Evolutionary conservation across 2,797 vertebrate species (phyloP), one percentile per base, ranked within the genome.

Genomic region (Dermochelys coriacea): DNA sequence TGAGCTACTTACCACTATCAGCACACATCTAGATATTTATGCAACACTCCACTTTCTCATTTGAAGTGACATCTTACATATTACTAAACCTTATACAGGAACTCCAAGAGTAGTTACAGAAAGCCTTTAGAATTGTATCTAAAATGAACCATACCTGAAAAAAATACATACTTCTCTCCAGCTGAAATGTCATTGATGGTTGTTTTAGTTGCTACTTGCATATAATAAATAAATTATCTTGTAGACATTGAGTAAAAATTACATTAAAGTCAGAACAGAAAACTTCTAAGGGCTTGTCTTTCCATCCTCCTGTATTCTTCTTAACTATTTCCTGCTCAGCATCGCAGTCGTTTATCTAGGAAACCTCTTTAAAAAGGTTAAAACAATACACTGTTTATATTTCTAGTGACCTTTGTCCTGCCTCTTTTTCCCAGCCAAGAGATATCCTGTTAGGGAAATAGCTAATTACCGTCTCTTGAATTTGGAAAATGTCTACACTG

Each of bases 401-500:
- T 96, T 91, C 86, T 85, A 88, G 79, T 93, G 83, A 93, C 80
- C 79, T 27, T 80, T 93, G n/a, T 92, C 93, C 93, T 88, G 80
- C 82, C 34, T 93, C 41, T 86, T 88, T 29, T 71, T 85, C 80
- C 85, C 89, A 74, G 80, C 89, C 90, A 95, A 86, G 85, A 97
- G 82, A 93, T 89, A 96, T 84, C 91, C 89, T 83, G 84, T 87
- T 89, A 82, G 90, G 91, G 95, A 96, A 95, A 71, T 82, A 95
- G 78, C 87, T 96, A 96, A 94, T 97, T 84, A 88, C 92, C 80
- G 68, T 82, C 88, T 94, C 93, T 91, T 78, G 49, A 77, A 55
- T 47, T 95, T 95, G 93, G 96, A 96, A 89, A 96, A 95, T 88
- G 86, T 96, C 94, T 93, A 97, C 89, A 90, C 79, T 94, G 31